phyloP scores from a whole-genome alignment of 1,140 invertebrate species.

The Akabosia matsudoensis region DNA sequence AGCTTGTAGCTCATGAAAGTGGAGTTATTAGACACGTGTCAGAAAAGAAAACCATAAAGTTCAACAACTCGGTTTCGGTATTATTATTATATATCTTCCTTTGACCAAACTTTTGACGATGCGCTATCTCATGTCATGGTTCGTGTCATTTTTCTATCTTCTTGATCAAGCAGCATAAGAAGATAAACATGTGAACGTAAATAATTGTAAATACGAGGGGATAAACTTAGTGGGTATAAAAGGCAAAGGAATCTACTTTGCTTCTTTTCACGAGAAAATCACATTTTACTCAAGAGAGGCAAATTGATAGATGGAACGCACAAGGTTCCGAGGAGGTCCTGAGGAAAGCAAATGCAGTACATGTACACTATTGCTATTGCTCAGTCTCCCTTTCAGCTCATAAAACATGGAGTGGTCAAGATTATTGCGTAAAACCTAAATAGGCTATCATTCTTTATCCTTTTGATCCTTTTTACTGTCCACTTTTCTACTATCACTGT shows the following conservation, averaged over 20 bases:
- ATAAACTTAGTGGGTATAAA: no score
- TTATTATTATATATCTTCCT: background rate
- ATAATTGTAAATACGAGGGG: no score
- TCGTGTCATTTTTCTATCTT: background rate
- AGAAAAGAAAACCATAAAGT: background rate
- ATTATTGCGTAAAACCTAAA: conserved; percentile 22
- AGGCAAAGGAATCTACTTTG: no score
- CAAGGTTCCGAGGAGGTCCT: background rate
- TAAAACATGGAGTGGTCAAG: conserved; percentile 23
- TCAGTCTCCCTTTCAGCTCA: conserved; percentile 5
- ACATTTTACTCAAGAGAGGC: background rate
- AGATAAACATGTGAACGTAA: no score
- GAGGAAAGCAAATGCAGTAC: background rate
- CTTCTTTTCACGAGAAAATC: no score
- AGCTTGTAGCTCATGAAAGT: no score
- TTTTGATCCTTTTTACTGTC: conserved; percentile 22
- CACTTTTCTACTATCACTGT: background rate
- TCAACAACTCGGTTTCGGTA: background rate
- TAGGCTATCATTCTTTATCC: conserved; percentile 23
- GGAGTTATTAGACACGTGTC: no score
- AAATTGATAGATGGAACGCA: background rate
- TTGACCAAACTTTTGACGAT: no score
- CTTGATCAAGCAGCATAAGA: no score
- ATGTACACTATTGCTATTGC: background rate
- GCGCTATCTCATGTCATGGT: background rate